phyloP scores from a whole-genome alignment of 2,113 vertebrate species.

The Rhodinocichla rosea region DNA sequence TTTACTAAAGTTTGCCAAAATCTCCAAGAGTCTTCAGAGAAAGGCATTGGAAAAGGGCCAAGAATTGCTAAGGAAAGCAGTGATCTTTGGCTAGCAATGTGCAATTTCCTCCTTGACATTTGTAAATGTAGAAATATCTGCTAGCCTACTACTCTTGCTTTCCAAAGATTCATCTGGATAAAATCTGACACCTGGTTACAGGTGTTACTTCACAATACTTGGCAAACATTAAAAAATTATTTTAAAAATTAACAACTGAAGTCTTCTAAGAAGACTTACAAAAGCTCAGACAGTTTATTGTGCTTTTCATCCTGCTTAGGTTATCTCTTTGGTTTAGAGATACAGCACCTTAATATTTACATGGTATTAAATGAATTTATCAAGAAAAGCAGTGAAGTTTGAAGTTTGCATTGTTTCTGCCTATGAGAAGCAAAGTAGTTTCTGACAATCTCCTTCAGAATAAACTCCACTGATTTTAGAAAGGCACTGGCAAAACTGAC shows the following conservation, averaged over 20 bases:
- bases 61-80: background rate
- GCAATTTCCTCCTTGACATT: background rate
- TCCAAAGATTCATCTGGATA: background rate
- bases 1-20: background rate
- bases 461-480: background rate
- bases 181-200: background rate
- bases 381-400: background rate
- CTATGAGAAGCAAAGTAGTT: background rate
- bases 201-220: background rate
- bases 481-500: background rate
- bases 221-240: background rate
- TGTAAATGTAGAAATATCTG: background rate
- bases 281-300: background rate
- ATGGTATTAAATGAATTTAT: background rate
- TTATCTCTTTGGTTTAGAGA: background rate
- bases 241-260: background rate
- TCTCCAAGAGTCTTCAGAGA: background rate
- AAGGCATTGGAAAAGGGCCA: background rate
- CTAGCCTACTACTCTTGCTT: background rate
- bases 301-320: background rate
- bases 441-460: background rate
- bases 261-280: background rate
- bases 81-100: background rate
- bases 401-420: background rate
- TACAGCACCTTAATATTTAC: background rate